Percentiles rank a stretch among this genome's conserved stretches.
Conservation (phyloP, 2,888 invertebrate species). For the Margaritifera margaritifera region DNA sequence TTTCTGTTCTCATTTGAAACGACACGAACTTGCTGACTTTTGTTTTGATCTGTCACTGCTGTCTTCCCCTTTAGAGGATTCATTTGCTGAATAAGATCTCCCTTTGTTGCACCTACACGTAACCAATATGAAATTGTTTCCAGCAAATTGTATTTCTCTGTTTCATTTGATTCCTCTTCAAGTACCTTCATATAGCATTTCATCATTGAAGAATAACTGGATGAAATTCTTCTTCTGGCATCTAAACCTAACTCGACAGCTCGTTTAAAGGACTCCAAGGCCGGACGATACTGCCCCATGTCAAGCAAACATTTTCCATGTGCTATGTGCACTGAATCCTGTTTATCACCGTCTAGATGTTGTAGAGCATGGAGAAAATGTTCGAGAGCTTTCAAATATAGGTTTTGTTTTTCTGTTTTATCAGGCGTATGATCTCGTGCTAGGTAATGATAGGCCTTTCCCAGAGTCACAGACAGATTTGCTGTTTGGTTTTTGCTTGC, state of each 20-base stretch:
- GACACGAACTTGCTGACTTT: too few species aligned
- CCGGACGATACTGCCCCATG: slow-evolving; percentile 5
- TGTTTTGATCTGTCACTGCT: too few species aligned
- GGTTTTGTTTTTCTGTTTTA: neutral
- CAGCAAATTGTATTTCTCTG: too few species aligned
- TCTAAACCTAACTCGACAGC: neutral
- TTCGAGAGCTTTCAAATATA: slow-evolving; percentile 2
- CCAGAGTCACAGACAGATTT: neutral
- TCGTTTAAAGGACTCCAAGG: slow-evolving; percentile 9
- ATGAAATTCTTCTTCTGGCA: too few species aligned
- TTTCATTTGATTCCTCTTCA: too few species aligned
- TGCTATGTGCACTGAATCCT: slow-evolving; percentile 3
- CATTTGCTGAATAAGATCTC: too few species aligned
- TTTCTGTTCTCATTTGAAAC: too few species aligned
- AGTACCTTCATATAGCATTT: too few species aligned
- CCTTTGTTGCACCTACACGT: too few species aligned
- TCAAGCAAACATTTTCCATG: slow-evolving; percentile 11
- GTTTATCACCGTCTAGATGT: slow-evolving; percentile 8
- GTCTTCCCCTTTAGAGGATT: too few species aligned
- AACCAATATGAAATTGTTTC: too few species aligned
- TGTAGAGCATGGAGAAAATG: slow-evolving; percentile 7
- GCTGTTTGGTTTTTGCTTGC: neutral
- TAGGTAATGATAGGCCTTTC: neutral
- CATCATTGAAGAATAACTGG: too few species aligned
- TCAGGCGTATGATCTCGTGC: neutral